Conservation (phyloP, 2,888 invertebrate genomes). For the Sinopyrophorus schimmeli region DNA sequence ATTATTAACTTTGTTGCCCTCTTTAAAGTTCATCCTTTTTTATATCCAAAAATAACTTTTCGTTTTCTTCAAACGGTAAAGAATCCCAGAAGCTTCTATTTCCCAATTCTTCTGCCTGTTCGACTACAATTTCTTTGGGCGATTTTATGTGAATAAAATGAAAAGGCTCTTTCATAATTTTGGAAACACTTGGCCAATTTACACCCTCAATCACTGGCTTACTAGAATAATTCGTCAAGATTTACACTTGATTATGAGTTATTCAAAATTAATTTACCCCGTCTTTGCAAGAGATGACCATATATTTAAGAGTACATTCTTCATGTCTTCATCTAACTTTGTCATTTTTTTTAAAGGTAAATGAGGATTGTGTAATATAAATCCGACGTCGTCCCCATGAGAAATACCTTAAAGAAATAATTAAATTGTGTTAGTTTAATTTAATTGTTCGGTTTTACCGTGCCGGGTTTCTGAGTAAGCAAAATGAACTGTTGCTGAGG, state of each 20-base stretch:
- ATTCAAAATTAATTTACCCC: no score
- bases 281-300: slow-evolving; percentile 58
- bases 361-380: slow-evolving; percentile 51
- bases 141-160: slow-evolving; percentile 58
- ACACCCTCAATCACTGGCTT: slow-evolving; percentile 27
- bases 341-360: slow-evolving; percentile 41
- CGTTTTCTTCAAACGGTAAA: slow-evolving; percentile 60
- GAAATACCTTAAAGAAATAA: slow-evolving; percentile 51
- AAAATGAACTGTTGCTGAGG: slow-evolving; percentile 5
- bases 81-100: slow-evolving; percentile 61
- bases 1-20: no score
- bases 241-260: no score
- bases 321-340: slow-evolving; percentile 56
- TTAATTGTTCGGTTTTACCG: slow-evolving; percentile 11
- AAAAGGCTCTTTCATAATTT: slow-evolving; percentile 52
- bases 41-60: slow-evolving; percentile 31
- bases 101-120: slow-evolving; percentile 57
- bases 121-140: slow-evolving; percentile 55
- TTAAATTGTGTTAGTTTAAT: neutral
- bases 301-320: slow-evolving; percentile 57
- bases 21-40: slow-evolving; percentile 15
- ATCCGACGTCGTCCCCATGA: slow-evolving; percentile 61
- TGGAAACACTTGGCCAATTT: slow-evolving; percentile 56
- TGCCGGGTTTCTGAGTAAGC: neutral
- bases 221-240: slow-evolving; percentile 9